Evolutionary conservation across 2,797 vertebrate species (phyloP).

Genomic region (Fistularia tabacaria): DNA sequence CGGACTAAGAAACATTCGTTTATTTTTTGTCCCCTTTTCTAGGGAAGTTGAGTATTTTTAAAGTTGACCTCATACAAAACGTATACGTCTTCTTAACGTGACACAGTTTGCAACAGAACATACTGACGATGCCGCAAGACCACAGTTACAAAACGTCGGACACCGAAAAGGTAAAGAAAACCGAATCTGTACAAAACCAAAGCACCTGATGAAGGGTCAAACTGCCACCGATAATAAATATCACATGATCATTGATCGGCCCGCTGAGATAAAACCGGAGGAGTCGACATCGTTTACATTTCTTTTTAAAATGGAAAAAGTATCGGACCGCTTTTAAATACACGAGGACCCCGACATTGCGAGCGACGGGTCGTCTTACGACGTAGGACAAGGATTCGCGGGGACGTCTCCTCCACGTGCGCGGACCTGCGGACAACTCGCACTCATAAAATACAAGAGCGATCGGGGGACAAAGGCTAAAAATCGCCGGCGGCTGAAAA

Average conservation of each 20-base stretch:
- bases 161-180: conserved; percentile 44
- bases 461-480: conserved; percentile 28
- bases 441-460: conserved; percentile 41
- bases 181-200: conserved; percentile 53
- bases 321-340: conserved; percentile 57
- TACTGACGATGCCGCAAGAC: conserved; percentile 54
- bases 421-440: conserved; percentile 21
- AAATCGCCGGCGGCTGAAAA: too few species aligned
- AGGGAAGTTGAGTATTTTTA: conserved; percentile 37
- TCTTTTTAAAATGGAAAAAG: conserved; percentile 43
- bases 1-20: conserved; percentile 78
- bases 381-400: conserved; percentile 36
- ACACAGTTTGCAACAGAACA: conserved; percentile 56
- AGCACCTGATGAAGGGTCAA: conserved; percentile 54
- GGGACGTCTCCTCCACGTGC: conserved; percentile 34
- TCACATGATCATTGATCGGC: conserved; percentile 55
- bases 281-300: conserved; percentile 27
- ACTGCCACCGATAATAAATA: conserved; percentile 63
- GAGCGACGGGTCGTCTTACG: conserved; percentile 38
- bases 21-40: conserved; percentile 56
- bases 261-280: conserved; percentile 59
- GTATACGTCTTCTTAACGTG: conserved; percentile 48
- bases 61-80: conserved; percentile 68
- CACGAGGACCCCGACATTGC: conserved; percentile 46
- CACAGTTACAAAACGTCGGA: conserved; percentile 62